phyloP scores from a whole-genome alignment of 2,113 vertebrate genomes.

The Clarias magur region DNA sequence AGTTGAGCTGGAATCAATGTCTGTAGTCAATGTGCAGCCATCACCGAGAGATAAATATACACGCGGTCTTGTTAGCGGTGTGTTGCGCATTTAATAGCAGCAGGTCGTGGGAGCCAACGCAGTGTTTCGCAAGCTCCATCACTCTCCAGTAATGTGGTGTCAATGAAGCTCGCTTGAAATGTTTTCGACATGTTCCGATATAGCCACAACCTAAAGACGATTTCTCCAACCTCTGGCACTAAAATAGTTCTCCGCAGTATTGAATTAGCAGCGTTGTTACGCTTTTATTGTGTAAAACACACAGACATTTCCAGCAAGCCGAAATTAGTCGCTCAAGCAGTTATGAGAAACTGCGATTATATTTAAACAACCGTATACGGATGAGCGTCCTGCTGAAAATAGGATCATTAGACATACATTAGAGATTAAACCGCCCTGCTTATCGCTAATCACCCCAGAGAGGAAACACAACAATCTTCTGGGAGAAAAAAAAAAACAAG shows the following conservation, averaged over 20 bases:
- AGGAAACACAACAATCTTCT: background rate
- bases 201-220: background rate
- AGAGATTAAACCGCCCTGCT: background rate
- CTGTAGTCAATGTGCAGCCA: conserved; percentile 23
- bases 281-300: background rate
- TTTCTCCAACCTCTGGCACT: background rate
- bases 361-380: background rate
- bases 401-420: background rate
- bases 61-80: background rate
- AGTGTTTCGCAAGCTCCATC: background rate
- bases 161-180: background rate
- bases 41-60: conserved; percentile 28
- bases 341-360: background rate
- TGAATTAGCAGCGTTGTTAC: background rate
- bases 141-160: background rate
- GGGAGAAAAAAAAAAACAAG: conserved; percentile 34
- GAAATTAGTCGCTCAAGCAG: background rate
- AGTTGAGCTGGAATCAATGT: conserved; percentile 31
- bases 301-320: background rate
- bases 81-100: conserved; percentile 4
- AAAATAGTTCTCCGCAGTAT: background rate
- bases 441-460: background rate
- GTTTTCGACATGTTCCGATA: background rate
- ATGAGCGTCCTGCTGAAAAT: background rate
- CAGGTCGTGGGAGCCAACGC: background rate